Evolutionary conservation across 2,888 invertebrate species (phyloP).

Genomic region (Clanis bilineata): DNA sequence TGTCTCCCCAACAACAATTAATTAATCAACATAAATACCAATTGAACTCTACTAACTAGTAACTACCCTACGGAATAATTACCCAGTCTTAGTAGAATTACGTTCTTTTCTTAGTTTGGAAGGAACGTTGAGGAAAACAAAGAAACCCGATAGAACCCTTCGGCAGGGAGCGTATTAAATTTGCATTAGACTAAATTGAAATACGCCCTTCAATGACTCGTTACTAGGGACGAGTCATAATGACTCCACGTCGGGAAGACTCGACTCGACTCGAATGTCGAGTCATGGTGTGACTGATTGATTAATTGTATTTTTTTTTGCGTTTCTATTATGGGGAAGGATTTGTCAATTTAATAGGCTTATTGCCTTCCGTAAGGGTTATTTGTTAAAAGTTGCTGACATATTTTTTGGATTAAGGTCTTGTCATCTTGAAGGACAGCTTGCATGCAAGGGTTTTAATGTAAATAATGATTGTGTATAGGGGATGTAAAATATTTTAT

Average conservation of each 20-base stretch:
- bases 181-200: conserved; percentile 81
- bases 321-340: conserved; percentile 29
- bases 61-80: conserved; percentile 62
- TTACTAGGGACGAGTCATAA: conserved; percentile 76
- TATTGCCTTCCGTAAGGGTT: conserved; percentile 1
- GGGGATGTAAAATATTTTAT: too few species aligned
- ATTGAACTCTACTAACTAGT: conserved; percentile 63
- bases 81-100: conserved; percentile 22
- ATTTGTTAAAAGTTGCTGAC: not conserved
- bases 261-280: too few species aligned
- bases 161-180: conserved; percentile 76
- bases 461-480: not conserved
- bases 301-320: conserved; percentile 79
- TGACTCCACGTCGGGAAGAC: conserved; percentile 69
- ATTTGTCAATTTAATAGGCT: conserved; percentile 18
- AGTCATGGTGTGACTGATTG: conserved; percentile 77
- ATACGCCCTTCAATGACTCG: conserved; percentile 77
- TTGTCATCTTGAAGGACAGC: not conserved
- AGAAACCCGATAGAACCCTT: conserved; percentile 71
- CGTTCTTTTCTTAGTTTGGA: conserved; percentile 22
- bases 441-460: not conserved
- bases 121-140: conserved; percentile 59
- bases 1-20: conserved; percentile 48
- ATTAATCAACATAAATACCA: conserved; percentile 75
- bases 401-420: not conserved